phyloP scores from a whole-genome alignment of 30 jellyfish, hydroid and myxozoan species.

The Rhopilema esculentum region DNA sequence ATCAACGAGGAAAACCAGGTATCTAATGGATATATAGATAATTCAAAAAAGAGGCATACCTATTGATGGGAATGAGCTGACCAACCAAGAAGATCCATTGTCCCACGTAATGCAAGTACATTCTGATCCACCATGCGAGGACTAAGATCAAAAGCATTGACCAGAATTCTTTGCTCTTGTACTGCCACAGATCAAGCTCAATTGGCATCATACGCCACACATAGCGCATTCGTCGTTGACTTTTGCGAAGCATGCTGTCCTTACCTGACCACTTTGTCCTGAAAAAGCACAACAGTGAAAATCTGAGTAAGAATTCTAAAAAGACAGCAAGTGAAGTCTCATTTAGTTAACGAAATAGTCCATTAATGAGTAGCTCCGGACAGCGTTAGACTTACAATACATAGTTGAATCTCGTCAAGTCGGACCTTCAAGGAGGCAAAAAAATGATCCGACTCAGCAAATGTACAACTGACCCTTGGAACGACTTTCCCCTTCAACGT shows the following conservation, averaged over 20 bases:
- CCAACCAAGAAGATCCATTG: slow-evolving; percentile 81
- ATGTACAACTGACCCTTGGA: no score
- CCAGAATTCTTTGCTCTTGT: slow-evolving; percentile 94
- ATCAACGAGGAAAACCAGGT: no score
- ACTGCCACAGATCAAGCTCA: slow-evolving; percentile 91
- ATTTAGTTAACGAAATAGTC: no score
- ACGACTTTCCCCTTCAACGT: no score
- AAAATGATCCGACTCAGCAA: no score
- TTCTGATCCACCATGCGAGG: slow-evolving; percentile 82
- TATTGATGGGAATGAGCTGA: slow-evolving; percentile 76
- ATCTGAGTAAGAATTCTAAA: not conserved
- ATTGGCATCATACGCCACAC: slow-evolving; percentile 86
- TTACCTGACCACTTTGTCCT: slow-evolving; percentile 85
- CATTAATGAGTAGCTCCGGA: no score
- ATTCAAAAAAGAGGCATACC: slow-evolving; percentile 59
- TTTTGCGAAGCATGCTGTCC: slow-evolving; percentile 84
- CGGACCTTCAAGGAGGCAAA: no score
- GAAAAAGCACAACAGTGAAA: not conserved
- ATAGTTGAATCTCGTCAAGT: no score
- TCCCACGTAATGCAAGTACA: slow-evolving; percentile 91
- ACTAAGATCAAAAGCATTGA: slow-evolving; percentile 79
- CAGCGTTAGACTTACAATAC: no score
- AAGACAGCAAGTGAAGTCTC: not conserved
- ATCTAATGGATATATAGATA: no score
- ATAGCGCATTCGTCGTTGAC: slow-evolving; percentile 79